Evolutionary conservation across 2,888 invertebrate species (phyloP), one percentile per base, ranked within the genome.

Genomic region (Tinea semifulvella): DNA sequence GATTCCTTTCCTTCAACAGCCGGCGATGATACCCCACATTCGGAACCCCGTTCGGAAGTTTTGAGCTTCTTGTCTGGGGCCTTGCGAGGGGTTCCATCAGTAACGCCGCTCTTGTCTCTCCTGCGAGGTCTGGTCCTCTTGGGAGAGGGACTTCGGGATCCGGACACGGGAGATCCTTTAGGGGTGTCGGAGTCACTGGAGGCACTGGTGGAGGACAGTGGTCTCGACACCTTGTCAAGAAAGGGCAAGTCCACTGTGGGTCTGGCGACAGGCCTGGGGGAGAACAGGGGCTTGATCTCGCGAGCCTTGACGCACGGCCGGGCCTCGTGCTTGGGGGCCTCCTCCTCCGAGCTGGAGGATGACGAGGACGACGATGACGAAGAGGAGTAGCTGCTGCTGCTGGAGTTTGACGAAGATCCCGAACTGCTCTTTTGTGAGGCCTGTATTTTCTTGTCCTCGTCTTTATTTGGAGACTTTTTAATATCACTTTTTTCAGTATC

Each of bases 1-100:
- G 85, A 72, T 89, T 90, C 88, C 86, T 88, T 87, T 90, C 90
- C 84, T 83, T 89, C 85, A 90, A 76, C 67, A 88, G 85, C 63
- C 84, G 87, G 83, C 83, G 88, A 83, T 85, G 86, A 82, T 84
- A 85, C 83, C 84, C 86, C 82, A 74, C 81, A 84, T 84, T 85
- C 87, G 85, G 86, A 84, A 84, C 85, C 84, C 87, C 86, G 86
- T 85, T 88, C 88, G 88, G 88, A 88, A 88, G 88, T 88, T 88
- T 88, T 89, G 87, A 88, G 88, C 88, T 88, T 89, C 88, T 88
- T 88, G 77, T 88, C 88, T 68, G 88, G 87, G 84, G 87, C 84
- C 85, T 86, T 87, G 71, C 83, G 85, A 52, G 68, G 67, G 63
- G 69, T 63, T 50, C 62, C 56, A 61, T 75, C 75, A 43, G 56